These are phyloP conservation scores for Quadroppia sp. DNA, from an alignment of 2,888 invertebrate species.

Conservation along the genomic window DNA sequence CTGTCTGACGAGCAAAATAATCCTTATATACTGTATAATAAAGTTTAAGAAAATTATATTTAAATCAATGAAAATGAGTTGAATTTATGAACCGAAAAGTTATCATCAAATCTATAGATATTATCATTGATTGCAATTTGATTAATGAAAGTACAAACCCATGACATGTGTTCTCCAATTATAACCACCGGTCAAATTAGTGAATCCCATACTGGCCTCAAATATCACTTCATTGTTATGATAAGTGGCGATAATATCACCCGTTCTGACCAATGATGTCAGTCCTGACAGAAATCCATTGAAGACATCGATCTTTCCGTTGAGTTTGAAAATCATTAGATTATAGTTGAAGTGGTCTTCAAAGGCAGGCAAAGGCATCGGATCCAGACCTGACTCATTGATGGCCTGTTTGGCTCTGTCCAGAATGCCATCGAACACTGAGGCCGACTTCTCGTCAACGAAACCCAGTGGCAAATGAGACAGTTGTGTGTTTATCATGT, in stretches of 20 bases:
- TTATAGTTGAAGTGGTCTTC: slow-evolving; percentile 44
- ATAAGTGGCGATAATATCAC: slow-evolving; percentile 46
- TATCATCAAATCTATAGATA: too few species aligned
- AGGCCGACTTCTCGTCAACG: slow-evolving; percentile 41
- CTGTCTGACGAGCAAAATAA: too few species aligned
- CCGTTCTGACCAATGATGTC: slow-evolving; percentile 66
- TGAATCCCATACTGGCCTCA: slow-evolving; percentile 48
- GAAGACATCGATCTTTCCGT: slow-evolving; percentile 64
- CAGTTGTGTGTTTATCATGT: slow-evolving; percentile 69
- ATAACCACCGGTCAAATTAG: slow-evolving; percentile 48
- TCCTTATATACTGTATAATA: too few species aligned
- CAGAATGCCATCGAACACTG: slow-evolving; percentile 65
- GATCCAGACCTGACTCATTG: slow-evolving; percentile 65
- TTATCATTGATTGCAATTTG: too few species aligned
- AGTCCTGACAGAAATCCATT: slow-evolving; percentile 75
- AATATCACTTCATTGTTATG: slow-evolving; percentile 45
- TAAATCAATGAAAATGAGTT: too few species aligned
- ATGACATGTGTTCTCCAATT: slow-evolving; percentile 46
- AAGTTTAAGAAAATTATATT: too few species aligned
- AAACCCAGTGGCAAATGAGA: slow-evolving; percentile 59
- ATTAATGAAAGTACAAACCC: slow-evolving; percentile 36
- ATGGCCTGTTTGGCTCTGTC: slow-evolving; percentile 69
- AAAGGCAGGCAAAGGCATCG: slow-evolving; percentile 61
- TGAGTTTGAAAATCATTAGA: slow-evolving; percentile 45
- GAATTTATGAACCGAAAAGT: too few species aligned